Evolutionary conservation across 2,888 invertebrate species (phyloP), one percentile per base, ranked within the genome.

Genomic region (Nyleta sp.): DNA sequence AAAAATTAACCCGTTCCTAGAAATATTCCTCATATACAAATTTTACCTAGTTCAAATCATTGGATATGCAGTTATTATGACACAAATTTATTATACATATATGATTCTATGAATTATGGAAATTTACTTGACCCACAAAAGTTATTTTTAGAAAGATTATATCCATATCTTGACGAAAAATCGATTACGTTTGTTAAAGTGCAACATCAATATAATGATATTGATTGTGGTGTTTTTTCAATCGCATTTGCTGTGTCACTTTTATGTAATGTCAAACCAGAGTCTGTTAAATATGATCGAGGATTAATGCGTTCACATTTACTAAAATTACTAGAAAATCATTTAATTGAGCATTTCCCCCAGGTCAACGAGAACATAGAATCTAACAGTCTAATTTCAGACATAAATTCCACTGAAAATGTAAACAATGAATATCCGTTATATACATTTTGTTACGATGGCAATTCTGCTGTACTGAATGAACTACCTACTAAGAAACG

Each of bases 231-330:
- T 7, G 70, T 60, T 5, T 60, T 71, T 42, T 17, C 60, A 2
- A 71, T 71, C 18, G 70, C 50, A 17, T 71, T 71, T 52, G 60
- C 50, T 28, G 28, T 38, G 2, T 60, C 70, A n/a, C 6, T 71
- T 24, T 1, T 42, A n/a, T 42, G 11, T n/a, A 13, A 22, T 22
- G 24, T 59, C 8, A 48, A 50, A 40, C 59, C 70, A 42, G 60
- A 52, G 7, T 18, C 33, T 18, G 22, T 48, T 13, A n/a, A 10
- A n/a, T 60, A 71, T 50, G 31, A 52, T 44, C 15, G 5, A 28
- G 11, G 11, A 46, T 50, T 38, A 11, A 46, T 60, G 48, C 46
- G 60, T 11, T 7, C 42, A n/a, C 53, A 65, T 44, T 53, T 65
- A 22, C 1, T 42, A 2, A 44, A 52, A 18, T 42, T 42, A 2